These are phyloP conservation scores for Pedetes capensis DNA, from an alignment of 2,113 vertebrate species.

Conservation along the genomic window DNA sequence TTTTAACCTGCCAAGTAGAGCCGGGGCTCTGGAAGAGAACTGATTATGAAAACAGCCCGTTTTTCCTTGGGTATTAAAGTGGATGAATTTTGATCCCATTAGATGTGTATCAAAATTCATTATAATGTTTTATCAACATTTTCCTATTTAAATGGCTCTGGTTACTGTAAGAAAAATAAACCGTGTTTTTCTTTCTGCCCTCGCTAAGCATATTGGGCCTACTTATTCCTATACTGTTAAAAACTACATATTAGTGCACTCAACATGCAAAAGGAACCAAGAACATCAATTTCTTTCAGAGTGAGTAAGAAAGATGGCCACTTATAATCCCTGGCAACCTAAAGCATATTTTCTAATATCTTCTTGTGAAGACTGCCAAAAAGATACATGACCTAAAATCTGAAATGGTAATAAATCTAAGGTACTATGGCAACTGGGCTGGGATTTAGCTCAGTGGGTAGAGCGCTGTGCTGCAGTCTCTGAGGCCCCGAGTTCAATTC, in stretches of 20 bases:
- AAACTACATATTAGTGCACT: background rate
- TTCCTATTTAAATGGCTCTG: background rate
- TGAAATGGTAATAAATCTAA: background rate
- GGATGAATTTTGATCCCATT: background rate
- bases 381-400: slow-evolving; percentile 21
- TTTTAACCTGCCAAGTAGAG: background rate
- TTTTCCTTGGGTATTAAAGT: background rate
- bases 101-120: background rate
- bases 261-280: background rate
- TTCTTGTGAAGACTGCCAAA: background rate
- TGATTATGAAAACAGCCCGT: background rate
- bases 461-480: too few species aligned
- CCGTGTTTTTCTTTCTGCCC: background rate
- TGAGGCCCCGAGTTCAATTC: too few species aligned
- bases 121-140: background rate
- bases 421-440: background rate
- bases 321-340: background rate
- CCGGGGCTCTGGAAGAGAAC: background rate
- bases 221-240: background rate
- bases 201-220: background rate
- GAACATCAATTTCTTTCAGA: background rate
- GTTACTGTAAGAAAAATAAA: background rate
- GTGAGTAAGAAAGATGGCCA: background rate
- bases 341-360: background rate
- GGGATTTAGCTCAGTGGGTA: too few species aligned